Percentiles rank a stretch among this genome's conserved stretches.
Conservation (phyloP, 2,888 invertebrate species). For the Drosophila anomalata region DNA sequence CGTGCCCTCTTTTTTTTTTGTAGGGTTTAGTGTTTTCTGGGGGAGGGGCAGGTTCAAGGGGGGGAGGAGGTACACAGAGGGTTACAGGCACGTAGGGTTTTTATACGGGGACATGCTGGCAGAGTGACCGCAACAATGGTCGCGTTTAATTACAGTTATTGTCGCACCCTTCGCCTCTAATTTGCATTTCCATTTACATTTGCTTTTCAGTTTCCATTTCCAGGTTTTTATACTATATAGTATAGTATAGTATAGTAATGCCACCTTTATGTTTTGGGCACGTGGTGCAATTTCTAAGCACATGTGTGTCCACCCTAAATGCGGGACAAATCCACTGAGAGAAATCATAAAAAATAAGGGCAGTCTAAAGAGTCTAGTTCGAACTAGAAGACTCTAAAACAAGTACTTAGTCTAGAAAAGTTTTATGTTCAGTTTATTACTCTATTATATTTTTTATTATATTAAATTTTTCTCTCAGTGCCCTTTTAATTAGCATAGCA, state of each 20-base stretch:
- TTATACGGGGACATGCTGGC: constrained; percentile 52
- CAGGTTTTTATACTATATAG: not conserved
- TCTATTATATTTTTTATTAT: not conserved
- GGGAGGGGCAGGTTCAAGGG: not conserved
- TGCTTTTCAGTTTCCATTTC: constrained; percentile 13
- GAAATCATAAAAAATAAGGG: not conserved
- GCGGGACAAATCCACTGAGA: constrained; percentile 9
- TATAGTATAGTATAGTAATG: constrained; percentile 10
- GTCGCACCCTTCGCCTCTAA: constrained; percentile 71
- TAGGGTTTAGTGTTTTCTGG: not conserved
- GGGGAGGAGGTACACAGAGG: constrained; percentile 10
- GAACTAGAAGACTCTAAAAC: too few species aligned
- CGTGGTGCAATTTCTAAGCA: constrained; percentile 20
- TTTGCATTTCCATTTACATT: constrained; percentile 59
- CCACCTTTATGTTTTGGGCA: constrained; percentile 26
- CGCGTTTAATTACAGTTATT: constrained; percentile 76
- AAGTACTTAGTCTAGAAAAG: too few species aligned
- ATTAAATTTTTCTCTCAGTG: not conserved
- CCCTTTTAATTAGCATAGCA: constrained; percentile 63
- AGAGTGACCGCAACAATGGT: constrained; percentile 75
- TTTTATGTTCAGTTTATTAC: too few species aligned
- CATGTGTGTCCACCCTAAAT: constrained; percentile 1
- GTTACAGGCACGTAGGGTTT: constrained; percentile 5
- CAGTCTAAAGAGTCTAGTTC: too few species aligned
- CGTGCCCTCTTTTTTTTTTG: constrained; percentile 29